A percentile compares a stretch with the other conserved stretches of the same genome.
phyloP scores from a whole-genome alignment of 2,113 vertebrate species.

The Chloropsis cyanopogon region DNA sequence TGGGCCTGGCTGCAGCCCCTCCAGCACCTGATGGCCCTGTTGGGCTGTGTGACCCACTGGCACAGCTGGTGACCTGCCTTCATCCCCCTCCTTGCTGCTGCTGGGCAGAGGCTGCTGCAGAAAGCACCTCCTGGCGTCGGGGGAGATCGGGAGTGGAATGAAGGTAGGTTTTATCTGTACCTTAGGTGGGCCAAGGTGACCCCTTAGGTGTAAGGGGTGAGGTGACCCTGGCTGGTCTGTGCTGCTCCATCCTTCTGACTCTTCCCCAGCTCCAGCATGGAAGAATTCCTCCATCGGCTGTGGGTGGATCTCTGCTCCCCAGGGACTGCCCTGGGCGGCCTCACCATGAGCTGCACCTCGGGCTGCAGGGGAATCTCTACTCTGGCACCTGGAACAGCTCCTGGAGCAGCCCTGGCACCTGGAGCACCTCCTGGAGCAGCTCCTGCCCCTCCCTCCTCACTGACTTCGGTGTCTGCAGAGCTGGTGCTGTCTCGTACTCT shows the following conservation, averaged over 20 bases:
- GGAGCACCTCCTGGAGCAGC: not conserved
- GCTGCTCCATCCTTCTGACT: not conserved
- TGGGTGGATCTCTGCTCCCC: not conserved
- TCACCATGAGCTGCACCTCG: not conserved
- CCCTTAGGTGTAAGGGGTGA: not conserved
- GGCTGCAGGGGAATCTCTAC: not conserved
- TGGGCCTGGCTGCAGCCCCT: not conserved
- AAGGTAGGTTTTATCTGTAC: not conserved
- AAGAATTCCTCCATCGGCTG: not conserved
- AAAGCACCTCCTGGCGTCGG: not conserved
- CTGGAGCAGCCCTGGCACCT: not conserved
- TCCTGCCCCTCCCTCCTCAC: not conserved
- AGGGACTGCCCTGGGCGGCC: not conserved
- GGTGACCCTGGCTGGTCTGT: not conserved
- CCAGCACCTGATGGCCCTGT: fast-evolving
- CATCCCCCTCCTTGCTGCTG: not conserved
- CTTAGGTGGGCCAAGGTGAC: not conserved
- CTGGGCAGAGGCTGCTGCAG: not conserved
- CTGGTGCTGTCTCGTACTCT: not conserved
- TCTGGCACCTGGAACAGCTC: not conserved
- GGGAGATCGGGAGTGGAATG: fast-evolving
- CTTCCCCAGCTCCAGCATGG: not conserved
- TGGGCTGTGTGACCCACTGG: not conserved
- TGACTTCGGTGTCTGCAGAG: too few relatives aligned
- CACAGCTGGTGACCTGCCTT: not conserved